These are phyloP conservation scores for Chiloscyllium plagiosum DNA, from an alignment of 2,113 vertebrate species.

Conservation along the genomic window DNA sequence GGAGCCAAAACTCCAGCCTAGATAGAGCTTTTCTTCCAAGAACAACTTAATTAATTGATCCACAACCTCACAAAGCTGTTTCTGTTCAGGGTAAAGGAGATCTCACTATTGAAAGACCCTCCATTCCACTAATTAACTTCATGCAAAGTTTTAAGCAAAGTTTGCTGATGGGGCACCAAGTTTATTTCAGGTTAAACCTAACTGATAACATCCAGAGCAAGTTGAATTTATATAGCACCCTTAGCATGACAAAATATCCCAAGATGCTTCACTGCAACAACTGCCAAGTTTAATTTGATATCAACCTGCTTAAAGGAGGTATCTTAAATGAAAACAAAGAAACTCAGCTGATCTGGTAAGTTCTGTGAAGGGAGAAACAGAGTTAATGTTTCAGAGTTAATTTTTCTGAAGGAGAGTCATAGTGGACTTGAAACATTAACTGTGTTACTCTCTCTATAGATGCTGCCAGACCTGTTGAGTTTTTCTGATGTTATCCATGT, in stretches of 20 bases:
- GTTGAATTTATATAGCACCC: background rate
- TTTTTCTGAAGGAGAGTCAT: no score
- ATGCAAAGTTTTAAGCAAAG: background rate
- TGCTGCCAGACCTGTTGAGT: no score
- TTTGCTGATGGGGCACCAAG: background rate
- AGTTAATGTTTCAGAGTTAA: no score
- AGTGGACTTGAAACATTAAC: no score
- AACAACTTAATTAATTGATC: background rate
- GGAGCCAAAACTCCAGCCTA: background rate
- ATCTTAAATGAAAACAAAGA: no score
- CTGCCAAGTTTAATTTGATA: background rate
- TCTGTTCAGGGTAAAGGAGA: background rate
- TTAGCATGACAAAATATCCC: background rate
- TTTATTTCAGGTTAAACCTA: background rate
- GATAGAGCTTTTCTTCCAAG: background rate
- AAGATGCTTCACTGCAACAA: background rate
- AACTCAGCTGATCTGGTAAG: no score
- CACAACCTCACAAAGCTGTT: background rate
- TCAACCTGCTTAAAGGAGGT: background rate
- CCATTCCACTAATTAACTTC: background rate
- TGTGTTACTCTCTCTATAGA: no score
- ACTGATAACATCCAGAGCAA: background rate
- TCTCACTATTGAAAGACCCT: background rate
- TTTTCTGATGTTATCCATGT: no score
- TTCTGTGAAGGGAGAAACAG: no score